Evolutionary conservation across 35 echinoderm and acorn worm genomes (phyloP).

Genomic region (Strongylocentrotus purpuratus): DNA sequence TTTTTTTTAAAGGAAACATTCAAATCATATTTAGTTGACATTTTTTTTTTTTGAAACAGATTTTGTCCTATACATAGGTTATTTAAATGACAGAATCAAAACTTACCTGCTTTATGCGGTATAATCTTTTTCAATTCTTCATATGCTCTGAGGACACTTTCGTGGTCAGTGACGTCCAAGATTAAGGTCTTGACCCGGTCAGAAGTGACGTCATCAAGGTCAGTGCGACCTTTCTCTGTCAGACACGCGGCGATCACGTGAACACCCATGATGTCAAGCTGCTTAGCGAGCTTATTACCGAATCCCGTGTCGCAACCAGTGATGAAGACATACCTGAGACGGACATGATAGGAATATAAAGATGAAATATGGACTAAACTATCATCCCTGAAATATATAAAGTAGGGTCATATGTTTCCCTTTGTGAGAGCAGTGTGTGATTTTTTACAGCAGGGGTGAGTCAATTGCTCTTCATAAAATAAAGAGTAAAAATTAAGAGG

Average conservation of each 20-base stretch:
- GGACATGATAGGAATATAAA: neutral
- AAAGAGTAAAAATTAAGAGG: too few species aligned
- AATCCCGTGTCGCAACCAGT: conserved; percentile 91
- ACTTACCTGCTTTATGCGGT: conserved; percentile 54
- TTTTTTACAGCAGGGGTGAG: too few species aligned
- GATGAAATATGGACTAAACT: neutral
- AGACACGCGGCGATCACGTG: conserved; percentile 81
- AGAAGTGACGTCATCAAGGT: conserved; percentile 54
- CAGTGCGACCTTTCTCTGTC: conserved; percentile 51
- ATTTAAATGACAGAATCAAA: too few species aligned
- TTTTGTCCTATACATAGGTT: too few species aligned
- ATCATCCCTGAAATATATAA: too few species aligned
- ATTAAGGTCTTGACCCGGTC: conserved; percentile 43
- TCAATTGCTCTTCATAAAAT: too few species aligned
- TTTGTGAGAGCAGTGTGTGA: too few species aligned
- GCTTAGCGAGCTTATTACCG: conserved; percentile 73
- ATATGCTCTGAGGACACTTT: conserved; percentile 60
- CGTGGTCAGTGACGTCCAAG: conserved; percentile 68
- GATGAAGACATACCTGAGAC: conserved; percentile 71
- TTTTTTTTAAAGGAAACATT: too few species aligned
- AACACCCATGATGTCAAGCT: conserved; percentile 67
- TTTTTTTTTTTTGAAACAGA: too few species aligned
- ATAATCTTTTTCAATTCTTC: conserved; percentile 57
- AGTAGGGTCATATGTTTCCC: too few species aligned
- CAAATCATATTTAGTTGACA: too few species aligned